phyloP scores from a whole-genome alignment of 2,113 vertebrate genomes.

The Microcebus murinus region DNA sequence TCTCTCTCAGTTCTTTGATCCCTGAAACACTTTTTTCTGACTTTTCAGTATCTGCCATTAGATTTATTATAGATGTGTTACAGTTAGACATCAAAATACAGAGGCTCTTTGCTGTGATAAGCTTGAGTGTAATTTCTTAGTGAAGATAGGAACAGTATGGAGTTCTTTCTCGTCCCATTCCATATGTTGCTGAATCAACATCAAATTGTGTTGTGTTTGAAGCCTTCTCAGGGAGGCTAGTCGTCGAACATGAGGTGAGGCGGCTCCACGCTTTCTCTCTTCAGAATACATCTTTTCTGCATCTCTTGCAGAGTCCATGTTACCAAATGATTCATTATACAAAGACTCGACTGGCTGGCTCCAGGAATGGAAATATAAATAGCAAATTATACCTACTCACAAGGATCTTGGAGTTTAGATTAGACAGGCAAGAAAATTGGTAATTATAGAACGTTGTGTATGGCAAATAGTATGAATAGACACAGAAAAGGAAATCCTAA shows the following conservation, averaged over 20 bases:
- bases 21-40: background rate
- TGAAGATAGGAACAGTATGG: background rate
- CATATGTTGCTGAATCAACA: background rate
- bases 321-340: background rate
- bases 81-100: background rate
- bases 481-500: background rate
- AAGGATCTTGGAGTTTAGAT: background rate
- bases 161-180: background rate
- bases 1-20: background rate
- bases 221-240: background rate
- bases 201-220: background rate
- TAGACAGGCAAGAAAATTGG: background rate
- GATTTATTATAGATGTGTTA: background rate
- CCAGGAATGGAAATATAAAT: background rate
- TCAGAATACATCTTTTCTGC: background rate
- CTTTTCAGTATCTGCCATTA: background rate
- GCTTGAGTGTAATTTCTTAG: background rate
- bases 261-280: background rate
- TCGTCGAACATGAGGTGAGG: background rate
- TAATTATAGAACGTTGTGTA: background rate
- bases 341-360: background rate
- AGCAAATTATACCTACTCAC: conserved; percentile 1
- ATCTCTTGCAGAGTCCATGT: background rate
- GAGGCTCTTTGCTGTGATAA: background rate
- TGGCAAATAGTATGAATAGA: background rate